These are phyloP conservation scores for Hyphantria cunea DNA, from an alignment of 1,140 invertebrate genomes.

Conservation along the genomic window DNA sequence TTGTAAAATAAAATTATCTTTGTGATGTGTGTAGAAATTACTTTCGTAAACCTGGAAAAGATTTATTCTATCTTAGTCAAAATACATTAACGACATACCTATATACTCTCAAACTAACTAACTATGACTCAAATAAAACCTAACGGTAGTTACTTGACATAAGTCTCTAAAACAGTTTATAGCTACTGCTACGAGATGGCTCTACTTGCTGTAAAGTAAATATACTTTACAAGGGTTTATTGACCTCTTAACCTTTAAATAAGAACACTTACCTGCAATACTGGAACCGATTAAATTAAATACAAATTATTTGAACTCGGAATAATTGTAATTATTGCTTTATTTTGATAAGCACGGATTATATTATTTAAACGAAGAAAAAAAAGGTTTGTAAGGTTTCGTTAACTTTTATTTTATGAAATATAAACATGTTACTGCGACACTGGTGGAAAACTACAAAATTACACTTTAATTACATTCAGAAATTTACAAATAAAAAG, in stretches of 20 bases:
- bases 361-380: too few relatives aligned
- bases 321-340: too few relatives aligned
- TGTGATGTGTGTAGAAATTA: too few relatives aligned
- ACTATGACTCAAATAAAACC: background rate
- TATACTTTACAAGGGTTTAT: background rate
- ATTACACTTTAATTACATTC: constrained; percentile 44
- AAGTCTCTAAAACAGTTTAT: background rate
- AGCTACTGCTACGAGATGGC: background rate
- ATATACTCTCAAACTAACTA: too few relatives aligned
- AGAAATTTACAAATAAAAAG: constrained; percentile 45
- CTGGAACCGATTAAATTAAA: too few relatives aligned
- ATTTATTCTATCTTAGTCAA: too few relatives aligned
- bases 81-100: too few relatives aligned
- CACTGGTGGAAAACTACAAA: constrained; percentile 71
- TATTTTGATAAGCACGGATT: too few relatives aligned
- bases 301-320: too few relatives aligned
- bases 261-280: background rate
- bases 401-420: constrained; percentile 61
- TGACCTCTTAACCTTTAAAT: background rate
- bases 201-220: background rate
- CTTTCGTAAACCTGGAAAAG: too few relatives aligned
- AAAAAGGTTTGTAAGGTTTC: constrained; percentile 19
- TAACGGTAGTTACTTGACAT: background rate
- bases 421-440: constrained; percentile 64
- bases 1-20: too few relatives aligned